A percentile compares a stretch with the other conserved stretches of the same genome.
phyloP scores from a whole-genome alignment of 2,888 invertebrate genomes.

The Caenorhabditis sp. region DNA sequence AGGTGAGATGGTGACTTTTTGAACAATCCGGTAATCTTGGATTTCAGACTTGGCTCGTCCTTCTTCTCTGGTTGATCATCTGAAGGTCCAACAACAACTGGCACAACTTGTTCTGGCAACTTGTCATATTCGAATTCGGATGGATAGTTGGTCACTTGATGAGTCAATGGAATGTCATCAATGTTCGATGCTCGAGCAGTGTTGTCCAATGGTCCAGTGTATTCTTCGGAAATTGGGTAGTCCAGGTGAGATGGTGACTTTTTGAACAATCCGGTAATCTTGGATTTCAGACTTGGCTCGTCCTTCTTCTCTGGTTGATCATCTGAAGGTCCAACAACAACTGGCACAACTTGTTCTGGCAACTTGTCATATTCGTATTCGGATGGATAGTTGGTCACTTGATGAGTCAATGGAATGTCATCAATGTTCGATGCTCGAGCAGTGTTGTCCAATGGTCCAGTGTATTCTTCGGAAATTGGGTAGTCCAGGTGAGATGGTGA shows the following conservation, averaged over 20 bases:
- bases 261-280: conserved; percentile 31
- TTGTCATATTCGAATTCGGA: conserved; percentile 28
- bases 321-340: conserved; percentile 17
- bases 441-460: conserved; percentile 44
- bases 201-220: conserved; percentile 15
- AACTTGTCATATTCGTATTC: conserved; percentile 47
- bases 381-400: conserved; percentile 47
- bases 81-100: conserved; percentile 6
- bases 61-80: conserved; percentile 15
- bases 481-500: conserved; percentile 48
- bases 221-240: conserved; percentile 18
- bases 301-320: conserved; percentile 19
- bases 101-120: conserved; percentile 7
- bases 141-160: conserved; percentile 31
- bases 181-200: conserved; percentile 5
- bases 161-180: conserved; percentile 10
- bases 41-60: conserved; percentile 18
- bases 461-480: conserved; percentile 41
- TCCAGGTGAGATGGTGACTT: conserved; percentile 16
- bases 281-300: conserved; percentile 18
- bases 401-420: conserved; percentile 41
- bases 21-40: conserved; percentile 29
- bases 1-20: conserved; percentile 19
- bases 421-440: conserved; percentile 36
- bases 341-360: conserved; percentile 21